These are phyloP conservation scores for Cygnus atratus DNA, from an alignment of 2,113 vertebrate genomes.

Conservation along the genomic window DNA sequence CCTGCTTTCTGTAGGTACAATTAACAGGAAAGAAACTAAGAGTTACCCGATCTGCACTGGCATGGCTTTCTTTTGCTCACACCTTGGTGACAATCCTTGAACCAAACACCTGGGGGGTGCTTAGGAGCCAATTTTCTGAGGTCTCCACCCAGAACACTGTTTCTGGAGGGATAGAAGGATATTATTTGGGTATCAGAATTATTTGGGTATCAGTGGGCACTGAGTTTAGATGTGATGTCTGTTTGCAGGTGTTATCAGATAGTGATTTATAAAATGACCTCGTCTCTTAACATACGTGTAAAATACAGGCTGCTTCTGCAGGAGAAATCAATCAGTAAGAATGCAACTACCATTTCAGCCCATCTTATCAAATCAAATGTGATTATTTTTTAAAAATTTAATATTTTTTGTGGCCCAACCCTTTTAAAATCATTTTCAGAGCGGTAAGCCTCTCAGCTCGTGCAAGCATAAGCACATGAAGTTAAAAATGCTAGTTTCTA, in stretches of 20 bases:
- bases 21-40: not conserved
- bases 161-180: not conserved
- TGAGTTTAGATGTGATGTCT: not conserved
- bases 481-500: not conserved
- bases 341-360: not conserved
- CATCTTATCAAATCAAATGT: not conserved
- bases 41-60: not conserved
- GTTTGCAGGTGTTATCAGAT: not conserved
- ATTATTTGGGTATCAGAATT: not conserved
- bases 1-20: not conserved
- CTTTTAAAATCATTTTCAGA: not conserved
- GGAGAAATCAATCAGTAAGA: not conserved
- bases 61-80: not conserved
- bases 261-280: not conserved
- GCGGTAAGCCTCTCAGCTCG: not conserved
- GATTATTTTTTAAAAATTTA: not conserved
- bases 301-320: not conserved
- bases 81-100: not conserved
- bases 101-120: not conserved
- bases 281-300: rapidly evolving
- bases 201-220: not conserved
- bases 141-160: not conserved
- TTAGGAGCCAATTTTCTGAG: not conserved
- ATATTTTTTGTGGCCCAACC: not conserved
- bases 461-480: not conserved